phyloP scores from a whole-genome alignment of 2,797 vertebrate genomes.

The Scolopax bukidnonensis region DNA sequence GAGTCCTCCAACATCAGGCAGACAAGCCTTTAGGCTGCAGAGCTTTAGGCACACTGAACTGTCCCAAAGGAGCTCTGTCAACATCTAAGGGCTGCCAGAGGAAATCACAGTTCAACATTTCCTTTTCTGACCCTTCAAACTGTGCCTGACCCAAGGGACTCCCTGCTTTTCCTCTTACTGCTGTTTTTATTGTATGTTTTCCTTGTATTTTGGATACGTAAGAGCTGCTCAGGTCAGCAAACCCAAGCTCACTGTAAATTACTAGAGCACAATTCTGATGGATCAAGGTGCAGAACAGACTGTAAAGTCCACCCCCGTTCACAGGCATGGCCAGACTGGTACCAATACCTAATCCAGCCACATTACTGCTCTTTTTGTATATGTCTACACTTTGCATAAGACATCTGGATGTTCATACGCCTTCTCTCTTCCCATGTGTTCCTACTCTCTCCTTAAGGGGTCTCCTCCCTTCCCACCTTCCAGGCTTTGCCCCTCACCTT shows the following conservation, averaged over 20 bases:
- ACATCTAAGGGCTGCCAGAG: not conserved
- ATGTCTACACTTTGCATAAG: not conserved
- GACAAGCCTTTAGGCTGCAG: not conserved
- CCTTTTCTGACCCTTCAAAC: not conserved
- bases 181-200: not conserved
- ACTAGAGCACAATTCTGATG: not conserved
- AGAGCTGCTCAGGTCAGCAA: not conserved
- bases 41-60: not conserved
- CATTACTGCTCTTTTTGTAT: not conserved
- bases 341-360: not conserved
- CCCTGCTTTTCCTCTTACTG: not conserved
- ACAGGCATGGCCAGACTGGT: not conserved
- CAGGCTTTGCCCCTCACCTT: not conserved
- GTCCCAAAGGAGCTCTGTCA: not conserved
- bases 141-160: not conserved
- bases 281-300: not conserved
- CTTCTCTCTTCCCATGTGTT: fast-evolving
- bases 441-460: not conserved
- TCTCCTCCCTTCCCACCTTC: not conserved
- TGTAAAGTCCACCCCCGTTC: fast-evolving
- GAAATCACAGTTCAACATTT: slow-evolving; percentile 17
- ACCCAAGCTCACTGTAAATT: not conserved
- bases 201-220: not conserved
- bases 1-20: not conserved
- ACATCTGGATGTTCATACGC: not conserved